These are phyloP conservation scores for Apotomis betuletana DNA, from an alignment of 2,888 invertebrate species.

Conservation along the genomic window DNA sequence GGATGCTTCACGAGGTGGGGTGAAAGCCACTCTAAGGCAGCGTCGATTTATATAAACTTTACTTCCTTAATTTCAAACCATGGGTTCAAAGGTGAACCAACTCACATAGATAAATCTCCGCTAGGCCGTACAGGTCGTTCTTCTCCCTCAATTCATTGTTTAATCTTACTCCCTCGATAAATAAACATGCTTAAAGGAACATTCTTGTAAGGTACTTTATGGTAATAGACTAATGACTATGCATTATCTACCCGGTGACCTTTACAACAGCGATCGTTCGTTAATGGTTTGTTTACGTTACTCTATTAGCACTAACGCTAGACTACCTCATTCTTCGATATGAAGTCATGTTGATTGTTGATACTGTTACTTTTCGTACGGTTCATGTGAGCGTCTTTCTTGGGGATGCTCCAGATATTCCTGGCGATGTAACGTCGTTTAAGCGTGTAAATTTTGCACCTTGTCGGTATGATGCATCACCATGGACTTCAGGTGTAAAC, in stretches of 20 bases:
- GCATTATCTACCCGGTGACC: conserved; percentile 35
- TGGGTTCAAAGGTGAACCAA: conserved; percentile 13
- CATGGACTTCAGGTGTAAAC: no score
- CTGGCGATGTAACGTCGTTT: no score
- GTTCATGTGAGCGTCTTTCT: no score
- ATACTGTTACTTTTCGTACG: no score
- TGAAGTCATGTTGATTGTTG: background rate
- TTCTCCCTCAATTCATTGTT: conserved; percentile 15
- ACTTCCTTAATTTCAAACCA: no score
- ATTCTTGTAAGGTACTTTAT: conserved; percentile 35
- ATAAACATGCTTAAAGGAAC: conserved; percentile 14
- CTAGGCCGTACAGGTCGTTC: conserved; percentile 5
- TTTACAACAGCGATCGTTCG: conserved; percentile 22
- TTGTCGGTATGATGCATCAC: no score
- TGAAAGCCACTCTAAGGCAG: no score
- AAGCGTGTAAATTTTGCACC: no score
- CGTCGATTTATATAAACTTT: background rate
- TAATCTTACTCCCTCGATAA: conserved; percentile 8
- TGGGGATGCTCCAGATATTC: no score
- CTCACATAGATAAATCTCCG: background rate
- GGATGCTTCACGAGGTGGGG: no score
- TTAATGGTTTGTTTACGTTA: conserved; percentile 34
- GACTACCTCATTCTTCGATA: background rate
- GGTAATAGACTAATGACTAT: conserved; percentile 30
- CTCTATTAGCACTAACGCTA: conserved; percentile 10